Percentiles rank a stretch among this genome's conserved stretches.
Conservation (phyloP, 2,888 invertebrate genomes). For the Chorisops tibialis region DNA sequence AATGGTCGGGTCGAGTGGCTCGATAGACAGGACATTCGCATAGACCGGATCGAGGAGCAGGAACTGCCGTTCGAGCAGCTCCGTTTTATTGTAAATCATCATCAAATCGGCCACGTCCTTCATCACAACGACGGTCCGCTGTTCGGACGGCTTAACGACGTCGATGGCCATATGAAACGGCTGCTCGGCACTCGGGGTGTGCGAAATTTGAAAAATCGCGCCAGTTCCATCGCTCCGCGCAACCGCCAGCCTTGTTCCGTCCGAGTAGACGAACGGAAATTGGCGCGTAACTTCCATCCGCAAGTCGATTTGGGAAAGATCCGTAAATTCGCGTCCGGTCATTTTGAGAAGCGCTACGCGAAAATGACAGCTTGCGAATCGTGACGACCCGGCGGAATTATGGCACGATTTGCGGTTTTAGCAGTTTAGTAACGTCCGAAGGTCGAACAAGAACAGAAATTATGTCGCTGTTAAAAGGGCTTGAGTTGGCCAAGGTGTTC, state of each 20-base stretch:
- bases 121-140: background rate
- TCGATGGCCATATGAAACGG: background rate
- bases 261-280: conserved; percentile 11
- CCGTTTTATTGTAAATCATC: background rate
- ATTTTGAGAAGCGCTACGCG: conserved; percentile 1
- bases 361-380: too few relatives aligned
- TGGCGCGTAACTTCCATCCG: conserved; percentile 18
- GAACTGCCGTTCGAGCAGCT: conserved; percentile 40
- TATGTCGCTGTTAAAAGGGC: conserved; percentile 41
- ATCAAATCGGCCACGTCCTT: background rate
- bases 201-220: background rate
- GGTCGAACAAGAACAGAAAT: too few relatives aligned
- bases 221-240: background rate
- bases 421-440: too few relatives aligned
- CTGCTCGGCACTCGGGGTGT: background rate
- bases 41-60: conserved; percentile 43
- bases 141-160: background rate
- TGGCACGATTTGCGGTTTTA: too few relatives aligned
- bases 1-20: conserved; percentile 36
- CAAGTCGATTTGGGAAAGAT: conserved; percentile 14
- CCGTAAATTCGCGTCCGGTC: background rate
- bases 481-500: conserved; percentile 50
- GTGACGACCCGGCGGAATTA: too few relatives aligned
- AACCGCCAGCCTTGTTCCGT: background rate
- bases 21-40: conserved; percentile 38